These are phyloP conservation scores for Apeira syringaria DNA, from an alignment of 2,888 invertebrate genomes.

Conservation along the genomic window DNA sequence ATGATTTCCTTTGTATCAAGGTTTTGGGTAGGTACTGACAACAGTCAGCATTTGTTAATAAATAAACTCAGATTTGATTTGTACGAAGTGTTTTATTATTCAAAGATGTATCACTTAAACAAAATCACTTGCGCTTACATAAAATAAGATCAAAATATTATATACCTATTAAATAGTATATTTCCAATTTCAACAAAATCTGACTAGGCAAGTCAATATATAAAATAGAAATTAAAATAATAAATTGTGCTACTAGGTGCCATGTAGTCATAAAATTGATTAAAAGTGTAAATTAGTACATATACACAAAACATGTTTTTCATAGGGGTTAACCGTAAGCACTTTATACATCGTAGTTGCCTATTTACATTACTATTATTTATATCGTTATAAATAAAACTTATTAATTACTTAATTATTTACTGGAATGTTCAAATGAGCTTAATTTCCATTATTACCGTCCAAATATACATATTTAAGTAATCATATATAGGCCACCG, in stretches of 20 bases:
- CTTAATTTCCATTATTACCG: too few relatives aligned
- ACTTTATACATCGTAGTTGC: conserved; percentile 25
- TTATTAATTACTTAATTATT: conserved; percentile 6
- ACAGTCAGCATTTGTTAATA: conserved; percentile 33
- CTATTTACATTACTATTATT: conserved; percentile 29
- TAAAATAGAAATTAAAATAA: conserved; percentile 11
- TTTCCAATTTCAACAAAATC: conserved; percentile 43
- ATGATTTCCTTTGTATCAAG: conserved; percentile 27
- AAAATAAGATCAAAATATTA: conserved; percentile 43
- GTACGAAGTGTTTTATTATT: conserved; percentile 60
- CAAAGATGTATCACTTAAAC: conserved; percentile 66
- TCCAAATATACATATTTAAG: too few relatives aligned
- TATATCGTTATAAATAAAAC: too few relatives aligned
- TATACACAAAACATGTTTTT: too few relatives aligned
- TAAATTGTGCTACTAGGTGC: conserved; percentile 38
- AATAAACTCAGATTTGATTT: conserved; percentile 26
- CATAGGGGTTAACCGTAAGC: too few relatives aligned
- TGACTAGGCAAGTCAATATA: conserved; percentile 65
- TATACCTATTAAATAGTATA: conserved; percentile 14
- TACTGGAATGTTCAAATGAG: conserved; percentile 23
- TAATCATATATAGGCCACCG: too few relatives aligned
- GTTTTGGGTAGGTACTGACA: conserved; percentile 31
- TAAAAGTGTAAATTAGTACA: conserved; percentile 3
- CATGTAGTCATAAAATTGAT: conserved; percentile 13
- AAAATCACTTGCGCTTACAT: conserved; percentile 64